Percentiles rank a stretch among this genome's conserved stretches.
phyloP scores from a whole-genome alignment of 2,888 invertebrate genomes.

The Hecatera dysodea region DNA sequence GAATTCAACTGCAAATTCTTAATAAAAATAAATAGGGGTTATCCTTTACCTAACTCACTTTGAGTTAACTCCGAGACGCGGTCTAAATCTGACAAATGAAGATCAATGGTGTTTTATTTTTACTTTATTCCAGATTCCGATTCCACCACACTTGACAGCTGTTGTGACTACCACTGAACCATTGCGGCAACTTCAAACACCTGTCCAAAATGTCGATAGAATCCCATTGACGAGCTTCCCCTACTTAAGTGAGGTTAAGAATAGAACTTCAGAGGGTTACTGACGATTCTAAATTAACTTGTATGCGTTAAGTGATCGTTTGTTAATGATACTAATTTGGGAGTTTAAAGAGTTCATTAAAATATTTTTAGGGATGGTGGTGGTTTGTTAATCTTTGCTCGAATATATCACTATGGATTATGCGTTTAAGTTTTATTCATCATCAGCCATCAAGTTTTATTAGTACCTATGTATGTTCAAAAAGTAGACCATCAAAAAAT shows the following conservation, averaged over 20 bases:
- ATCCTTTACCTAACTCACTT: too few relatives aligned
- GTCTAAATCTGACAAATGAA: not conserved
- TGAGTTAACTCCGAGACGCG: too few relatives aligned
- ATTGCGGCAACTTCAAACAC: constrained; percentile 34
- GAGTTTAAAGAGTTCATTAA: constrained; percentile 19
- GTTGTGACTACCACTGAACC: not conserved
- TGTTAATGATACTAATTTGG: constrained; percentile 29
- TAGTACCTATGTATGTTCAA: too few relatives aligned
- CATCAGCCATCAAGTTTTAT: too few relatives aligned
- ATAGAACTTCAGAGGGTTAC: constrained; percentile 31
- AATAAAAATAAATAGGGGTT: too few relatives aligned
- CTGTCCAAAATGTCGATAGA: constrained; percentile 28
- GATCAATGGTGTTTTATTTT: constrained; percentile 1
- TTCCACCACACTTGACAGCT: constrained; percentile 3
- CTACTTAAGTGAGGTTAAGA: constrained; percentile 13
- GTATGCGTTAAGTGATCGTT: constrained; percentile 43
- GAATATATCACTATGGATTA: not conserved
- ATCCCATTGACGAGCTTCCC: constrained; percentile 20
- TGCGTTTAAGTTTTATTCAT: not conserved
- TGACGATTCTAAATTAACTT: constrained; percentile 46
- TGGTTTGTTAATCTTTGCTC: not conserved
- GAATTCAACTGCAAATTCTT: too few relatives aligned
- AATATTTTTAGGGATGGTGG: constrained; percentile 15
- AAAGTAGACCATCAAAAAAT: too few relatives aligned
- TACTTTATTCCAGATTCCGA: not conserved